Evolutionary conservation across 2,888 invertebrate genomes (phyloP).

Genomic region (Himalopsyche japonica): DNA sequence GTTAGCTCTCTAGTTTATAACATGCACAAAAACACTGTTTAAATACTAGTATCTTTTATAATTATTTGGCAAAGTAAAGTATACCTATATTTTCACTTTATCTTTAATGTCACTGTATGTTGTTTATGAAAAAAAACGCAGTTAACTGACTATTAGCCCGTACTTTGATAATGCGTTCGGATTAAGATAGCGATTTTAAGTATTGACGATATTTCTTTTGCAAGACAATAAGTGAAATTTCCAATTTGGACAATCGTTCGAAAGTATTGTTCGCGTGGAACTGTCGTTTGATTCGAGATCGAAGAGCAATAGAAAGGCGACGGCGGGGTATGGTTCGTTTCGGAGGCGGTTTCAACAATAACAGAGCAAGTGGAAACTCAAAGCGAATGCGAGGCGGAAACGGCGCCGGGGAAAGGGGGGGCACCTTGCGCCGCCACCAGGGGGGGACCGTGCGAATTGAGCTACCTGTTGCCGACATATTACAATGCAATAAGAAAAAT

Average conservation of each 20-base stretch:
- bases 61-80: too few species aligned
- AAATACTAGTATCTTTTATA: too few species aligned
- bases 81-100: background rate
- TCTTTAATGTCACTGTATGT: background rate
- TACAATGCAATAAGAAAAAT: background rate
- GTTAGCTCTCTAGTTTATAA: too few species aligned
- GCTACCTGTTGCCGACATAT: slow-evolving; percentile 20
- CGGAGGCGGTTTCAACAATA: slow-evolving; percentile 19
- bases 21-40: too few species aligned
- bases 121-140: background rate
- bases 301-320: slow-evolving; percentile 15
- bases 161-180: background rate
- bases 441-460: slow-evolving; percentile 15
- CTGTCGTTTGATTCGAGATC: background rate
- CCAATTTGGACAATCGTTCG: background rate
- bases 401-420: background rate
- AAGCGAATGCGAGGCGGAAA: background rate
- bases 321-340: background rate
- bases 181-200: background rate
- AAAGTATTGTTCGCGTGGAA: background rate
- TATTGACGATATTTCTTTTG: background rate
- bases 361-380: slow-evolving; percentile 2
- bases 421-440: background rate
- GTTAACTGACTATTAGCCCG: background rate
- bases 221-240: background rate